These are phyloP conservation scores for Linnaemya vulpina DNA, from an alignment of 2,888 invertebrate genomes.

Conservation along the genomic window DNA sequence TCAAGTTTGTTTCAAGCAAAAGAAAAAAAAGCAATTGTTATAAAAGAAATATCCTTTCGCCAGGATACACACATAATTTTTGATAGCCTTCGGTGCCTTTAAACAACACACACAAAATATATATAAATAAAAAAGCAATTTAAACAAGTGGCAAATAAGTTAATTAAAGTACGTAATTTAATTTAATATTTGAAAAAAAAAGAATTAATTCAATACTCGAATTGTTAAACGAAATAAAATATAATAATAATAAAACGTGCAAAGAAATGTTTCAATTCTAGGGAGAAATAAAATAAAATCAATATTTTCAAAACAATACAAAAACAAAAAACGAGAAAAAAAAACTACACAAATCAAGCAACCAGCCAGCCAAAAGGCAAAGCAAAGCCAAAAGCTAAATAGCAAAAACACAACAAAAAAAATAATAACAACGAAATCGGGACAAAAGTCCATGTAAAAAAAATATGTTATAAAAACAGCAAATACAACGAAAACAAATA, in stretches of 20 bases:
- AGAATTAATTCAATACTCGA: slow-evolving; percentile 21
- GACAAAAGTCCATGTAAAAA: slow-evolving; percentile 67
- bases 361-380: slow-evolving; percentile 70
- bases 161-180: slow-evolving; percentile 1
- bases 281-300: slow-evolving; percentile 71
- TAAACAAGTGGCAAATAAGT: slow-evolving; percentile 51
- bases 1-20: slow-evolving; percentile 50
- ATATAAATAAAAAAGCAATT: slow-evolving; percentile 53
- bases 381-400: slow-evolving; percentile 70
- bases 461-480: slow-evolving; percentile 31
- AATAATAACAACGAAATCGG: slow-evolving; percentile 73
- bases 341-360: slow-evolving; percentile 61
- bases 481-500: slow-evolving; percentile 64
- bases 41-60: slow-evolving; percentile 52
- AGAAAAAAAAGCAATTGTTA: slow-evolving; percentile 53
- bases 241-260: neutral
- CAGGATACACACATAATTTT: slow-evolving; percentile 70
- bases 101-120: slow-evolving; percentile 37
- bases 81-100: slow-evolving; percentile 67
- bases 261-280: slow-evolving; percentile 47
- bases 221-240: slow-evolving; percentile 27
- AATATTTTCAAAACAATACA: slow-evolving; percentile 71
- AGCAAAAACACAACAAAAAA: slow-evolving; percentile 32
- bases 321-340: too few relatives aligned
- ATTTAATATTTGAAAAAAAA: slow-evolving; percentile 8